Evolutionary conservation across 2,888 invertebrate species (phyloP), one percentile per base, ranked within the genome.

Genomic region (Phymatocera aterrima): DNA sequence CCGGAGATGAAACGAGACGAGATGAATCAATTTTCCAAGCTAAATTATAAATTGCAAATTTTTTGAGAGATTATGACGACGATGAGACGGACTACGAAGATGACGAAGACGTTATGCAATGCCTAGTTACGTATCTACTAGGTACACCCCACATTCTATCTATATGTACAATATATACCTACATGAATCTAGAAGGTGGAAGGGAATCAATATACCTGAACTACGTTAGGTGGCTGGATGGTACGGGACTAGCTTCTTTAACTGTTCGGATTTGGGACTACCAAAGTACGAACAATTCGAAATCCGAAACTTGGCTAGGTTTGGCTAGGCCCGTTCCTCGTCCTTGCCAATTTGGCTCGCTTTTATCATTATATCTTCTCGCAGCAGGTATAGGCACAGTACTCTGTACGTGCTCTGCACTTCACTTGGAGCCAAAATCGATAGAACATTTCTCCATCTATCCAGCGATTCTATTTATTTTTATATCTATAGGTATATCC

Each of bases 201-300:
- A 68, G 68, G 68, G 68, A 68, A 68, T 68, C 68, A 68, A 68
- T 68, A 68, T 24, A 68, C 46, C 68, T 24, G 68, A 68, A 68
- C 68, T 68, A 64, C 15, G 64, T 18, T 57, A 24, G 43, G 60
- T 28, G 28, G 28, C 18, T 60, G 28, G 8, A 28, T n/a, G n/a
- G 57, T 21, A n/a, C n/a, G 4, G 46, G 46, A 68, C 68, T 68
- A 43, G 68, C 68, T 68, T 68, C 68, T 68, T 46, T 68, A 43
- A 43, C 61, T 64, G 18, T 18, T 34, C 34, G 15, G 15, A 60
- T 31, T 31, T n/a, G n/a, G n/a, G n/a, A n/a, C n/a, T n/a, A n/a
- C n/a, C n/a, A n/a, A n/a, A n/a, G 40, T 40, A 8, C 51, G 57
- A 57, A 57, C 57, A n/a, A n/a, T 57, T 15, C 28, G 57, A 57